phyloP scores from a whole-genome alignment of 2,113 vertebrate species.

The Planiliza haematocheilus region DNA sequence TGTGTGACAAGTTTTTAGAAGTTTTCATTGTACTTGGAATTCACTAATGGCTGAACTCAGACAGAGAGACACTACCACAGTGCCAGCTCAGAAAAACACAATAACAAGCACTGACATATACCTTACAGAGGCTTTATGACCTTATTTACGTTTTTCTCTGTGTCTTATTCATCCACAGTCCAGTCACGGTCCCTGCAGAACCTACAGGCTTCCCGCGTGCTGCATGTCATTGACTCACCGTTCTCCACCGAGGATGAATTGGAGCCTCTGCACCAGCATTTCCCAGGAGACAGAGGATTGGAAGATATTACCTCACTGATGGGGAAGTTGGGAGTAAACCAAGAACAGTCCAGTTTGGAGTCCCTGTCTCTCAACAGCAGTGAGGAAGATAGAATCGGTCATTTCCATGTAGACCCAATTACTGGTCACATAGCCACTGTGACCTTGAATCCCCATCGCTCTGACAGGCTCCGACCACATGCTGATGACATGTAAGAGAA shows the following conservation, averaged over 20 bases:
- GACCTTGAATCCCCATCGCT: slow-evolving; percentile 71
- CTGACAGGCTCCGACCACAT: slow-evolving; percentile 69
- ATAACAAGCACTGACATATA: slow-evolving; percentile 7
- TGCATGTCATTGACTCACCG: slow-evolving; percentile 54
- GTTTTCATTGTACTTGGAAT: neutral
- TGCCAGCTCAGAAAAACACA: neutral
- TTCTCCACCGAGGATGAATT: slow-evolving; percentile 62
- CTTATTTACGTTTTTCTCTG: neutral
- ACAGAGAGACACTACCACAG: neutral
- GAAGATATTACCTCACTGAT: slow-evolving; percentile 72
- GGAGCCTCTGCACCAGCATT: slow-evolving; percentile 45
- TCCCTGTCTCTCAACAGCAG: slow-evolving; percentile 63
- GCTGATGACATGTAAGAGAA: slow-evolving; percentile 82
- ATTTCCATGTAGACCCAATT: slow-evolving; percentile 71
- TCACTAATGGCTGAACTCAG: neutral
- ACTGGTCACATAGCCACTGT: slow-evolving; percentile 72
- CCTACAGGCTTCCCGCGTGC: slow-evolving; percentile 86
- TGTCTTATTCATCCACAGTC: slow-evolving; percentile 79
- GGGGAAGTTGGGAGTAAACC: slow-evolving; percentile 69
- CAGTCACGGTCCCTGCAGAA: slow-evolving; percentile 95
- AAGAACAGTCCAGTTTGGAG: slow-evolving; percentile 49
- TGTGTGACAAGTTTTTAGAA: neutral
- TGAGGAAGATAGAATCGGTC: slow-evolving; percentile 57
- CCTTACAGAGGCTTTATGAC: neutral
- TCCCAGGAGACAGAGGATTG: slow-evolving; percentile 56